These are phyloP conservation scores for Halcyon senegalensis DNA, from an alignment of 2,113 vertebrate species.

Conservation along the genomic window DNA sequence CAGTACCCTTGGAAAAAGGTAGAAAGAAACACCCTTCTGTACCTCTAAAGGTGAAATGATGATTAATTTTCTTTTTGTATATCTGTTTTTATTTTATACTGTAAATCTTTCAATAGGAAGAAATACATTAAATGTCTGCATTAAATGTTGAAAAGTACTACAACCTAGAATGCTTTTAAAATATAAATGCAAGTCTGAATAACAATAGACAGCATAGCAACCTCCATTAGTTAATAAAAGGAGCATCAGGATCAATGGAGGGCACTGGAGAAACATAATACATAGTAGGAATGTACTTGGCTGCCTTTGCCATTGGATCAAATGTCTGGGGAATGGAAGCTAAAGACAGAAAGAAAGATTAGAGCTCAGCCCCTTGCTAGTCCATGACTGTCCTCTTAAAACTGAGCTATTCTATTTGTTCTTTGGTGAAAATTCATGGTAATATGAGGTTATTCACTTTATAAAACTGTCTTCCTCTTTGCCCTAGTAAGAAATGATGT, in stretches of 20 bases:
- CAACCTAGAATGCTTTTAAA: background rate
- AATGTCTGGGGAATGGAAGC: background rate
- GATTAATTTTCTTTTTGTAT: background rate
- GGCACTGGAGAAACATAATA: background rate
- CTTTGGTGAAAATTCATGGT: background rate
- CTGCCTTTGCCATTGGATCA: background rate
- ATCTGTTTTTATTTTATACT: background rate
- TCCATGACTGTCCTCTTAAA: background rate
- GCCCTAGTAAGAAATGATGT: too few species aligned
- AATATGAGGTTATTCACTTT: background rate
- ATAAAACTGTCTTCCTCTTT: background rate
- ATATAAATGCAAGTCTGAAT: background rate
- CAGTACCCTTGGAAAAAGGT: background rate
- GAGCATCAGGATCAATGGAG: background rate
- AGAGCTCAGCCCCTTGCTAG: background rate
- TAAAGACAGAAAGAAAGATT: background rate
- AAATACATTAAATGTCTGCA: background rate
- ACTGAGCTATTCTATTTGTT: background rate
- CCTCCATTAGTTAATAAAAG: background rate
- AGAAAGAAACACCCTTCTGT: rapidly evolving
- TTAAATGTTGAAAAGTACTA: background rate
- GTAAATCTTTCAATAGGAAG: background rate
- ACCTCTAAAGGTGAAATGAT: background rate
- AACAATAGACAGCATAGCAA: background rate
- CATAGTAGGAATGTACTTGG: background rate